Base-by-base conservation (phyloP, 1,140 invertebrate species). In the Piezodorus guildinii region DNA sequence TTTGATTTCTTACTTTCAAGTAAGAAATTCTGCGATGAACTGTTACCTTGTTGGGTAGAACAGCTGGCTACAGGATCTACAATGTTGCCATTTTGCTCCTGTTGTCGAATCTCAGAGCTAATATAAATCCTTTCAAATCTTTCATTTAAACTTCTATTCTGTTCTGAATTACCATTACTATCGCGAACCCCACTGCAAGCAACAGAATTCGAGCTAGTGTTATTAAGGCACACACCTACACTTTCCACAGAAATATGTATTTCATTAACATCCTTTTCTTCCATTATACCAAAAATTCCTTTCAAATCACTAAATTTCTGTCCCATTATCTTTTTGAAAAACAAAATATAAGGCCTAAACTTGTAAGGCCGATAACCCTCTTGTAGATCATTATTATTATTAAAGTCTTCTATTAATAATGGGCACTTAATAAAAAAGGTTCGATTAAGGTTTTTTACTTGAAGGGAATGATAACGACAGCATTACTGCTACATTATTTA, bases 251-350 rank as follows among this genome's bases (percentile, higher is more conserved):
- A 64, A 30, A 66, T 61, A 63, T 60, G 60, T 52, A 64, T 65
- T 63, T 68, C 68, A 60, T 67, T 68, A 51, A 62, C 62, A 45
- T 66, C 65, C 65, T 65, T 65, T 39, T 67, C 68, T 63, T 70
- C 69, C 69, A 71, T 70, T 61, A 49, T 65, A 62, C 66, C 67
- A 65, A 69, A 68, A 46, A 68, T 61, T 46, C 69, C 65, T 67
- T 67, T 70, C 19, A 70, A 64, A 45, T 71, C 69, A 62, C 70
- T 70, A 23, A 71, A 66, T 60, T 69, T 70, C 60, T 71, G 70
- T 66, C 70, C 71, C 71, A 71, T 71, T 69, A 69, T 69, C 54
- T 65, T 43, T n/a, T 19, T 3, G 43, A 12, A 34, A 51, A 62
- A 10, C 16, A 62, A 16, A 17, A 25, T 17, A 51, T 2, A 8